These are phyloP conservation scores for Andrena bucephala DNA, from an alignment of 2,888 invertebrate genomes.

Conservation along the genomic window DNA sequence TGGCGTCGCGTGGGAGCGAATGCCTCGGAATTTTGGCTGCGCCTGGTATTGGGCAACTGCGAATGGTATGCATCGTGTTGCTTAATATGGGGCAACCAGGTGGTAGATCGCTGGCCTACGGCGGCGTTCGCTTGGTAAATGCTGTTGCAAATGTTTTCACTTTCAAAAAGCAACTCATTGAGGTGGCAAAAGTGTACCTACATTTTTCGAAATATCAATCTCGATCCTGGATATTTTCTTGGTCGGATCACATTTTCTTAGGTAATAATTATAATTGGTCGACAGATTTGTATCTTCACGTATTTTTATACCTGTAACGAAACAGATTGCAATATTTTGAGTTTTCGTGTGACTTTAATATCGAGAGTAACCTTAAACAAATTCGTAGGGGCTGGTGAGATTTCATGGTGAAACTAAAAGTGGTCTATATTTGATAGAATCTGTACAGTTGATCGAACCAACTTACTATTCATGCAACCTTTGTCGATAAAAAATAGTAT, in stretches of 20 bases:
- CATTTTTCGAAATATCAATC: too few relatives aligned
- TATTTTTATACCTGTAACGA: too few relatives aligned
- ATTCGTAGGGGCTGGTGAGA: conserved; percentile 2
- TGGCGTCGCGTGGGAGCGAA: conserved; percentile 4
- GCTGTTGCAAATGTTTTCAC: too few relatives aligned
- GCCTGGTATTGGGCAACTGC: conserved; percentile 14
- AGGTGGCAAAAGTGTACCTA: too few relatives aligned
- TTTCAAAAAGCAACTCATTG: too few relatives aligned
- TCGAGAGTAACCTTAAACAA: not conserved
- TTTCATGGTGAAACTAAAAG: conserved; percentile 35
- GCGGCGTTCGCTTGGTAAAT: too few relatives aligned
- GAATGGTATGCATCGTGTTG: conserved; percentile 10
- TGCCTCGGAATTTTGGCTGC: not conserved
- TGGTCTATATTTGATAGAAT: conserved; percentile 26
- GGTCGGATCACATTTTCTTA: too few relatives aligned
- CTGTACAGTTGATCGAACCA: conserved; percentile 36
- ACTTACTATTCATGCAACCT: conserved; percentile 47
- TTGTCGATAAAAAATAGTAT: conserved; percentile 45
- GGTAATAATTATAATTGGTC: too few relatives aligned
- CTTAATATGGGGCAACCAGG: not conserved
- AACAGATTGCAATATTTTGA: too few relatives aligned
- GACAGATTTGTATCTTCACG: too few relatives aligned
- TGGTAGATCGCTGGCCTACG: not conserved
- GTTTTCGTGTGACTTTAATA: not conserved
- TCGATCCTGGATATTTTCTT: too few relatives aligned